phyloP scores from a whole-genome alignment of 1,140 invertebrate genomes.

The Lordiphosa collinella region DNA sequence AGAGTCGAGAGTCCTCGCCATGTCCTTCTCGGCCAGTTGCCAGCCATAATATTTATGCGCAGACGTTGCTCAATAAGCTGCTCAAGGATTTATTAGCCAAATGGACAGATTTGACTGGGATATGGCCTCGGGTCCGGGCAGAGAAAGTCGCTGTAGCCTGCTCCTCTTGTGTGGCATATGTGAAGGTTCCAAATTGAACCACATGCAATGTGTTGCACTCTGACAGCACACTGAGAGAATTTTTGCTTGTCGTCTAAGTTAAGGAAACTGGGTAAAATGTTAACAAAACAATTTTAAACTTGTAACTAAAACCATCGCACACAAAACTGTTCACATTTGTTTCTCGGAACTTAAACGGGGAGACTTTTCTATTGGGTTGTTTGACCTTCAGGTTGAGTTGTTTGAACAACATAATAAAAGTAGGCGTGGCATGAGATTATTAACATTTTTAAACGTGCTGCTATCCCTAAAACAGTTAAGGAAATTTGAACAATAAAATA shows the following conservation, averaged over 20 bases:
- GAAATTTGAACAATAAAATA: too few relatives aligned
- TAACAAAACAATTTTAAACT: too few relatives aligned
- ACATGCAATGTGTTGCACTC: slow-evolving; percentile 8
- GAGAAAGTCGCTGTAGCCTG: slow-evolving; percentile 4
- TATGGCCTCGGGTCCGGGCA: slow-evolving; percentile 4
- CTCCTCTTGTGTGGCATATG: slow-evolving; percentile 41
- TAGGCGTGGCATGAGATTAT: too few relatives aligned
- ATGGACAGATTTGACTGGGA: slow-evolving; percentile 77
- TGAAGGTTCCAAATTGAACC: slow-evolving; percentile 23
- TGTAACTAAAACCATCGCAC: too few relatives aligned
- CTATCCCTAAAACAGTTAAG: too few relatives aligned
- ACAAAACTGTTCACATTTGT: too few relatives aligned
- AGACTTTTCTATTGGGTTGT: too few relatives aligned
- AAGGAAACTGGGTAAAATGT: too few relatives aligned
- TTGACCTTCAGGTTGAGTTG: too few relatives aligned
- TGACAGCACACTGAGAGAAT: slow-evolving; percentile 1
- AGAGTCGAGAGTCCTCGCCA: slow-evolving; percentile 4
- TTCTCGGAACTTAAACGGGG: too few relatives aligned
- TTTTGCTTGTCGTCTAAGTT: not conserved
- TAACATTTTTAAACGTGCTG: too few relatives aligned
- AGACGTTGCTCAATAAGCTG: slow-evolving; percentile 78
- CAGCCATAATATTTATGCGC: slow-evolving; percentile 72
- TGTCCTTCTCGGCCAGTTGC: slow-evolving; percentile 36
- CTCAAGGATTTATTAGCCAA: slow-evolving; percentile 79
- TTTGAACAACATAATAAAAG: too few relatives aligned